Percentiles rank a stretch among this genome's conserved stretches.
Conservation (phyloP, 2,888 invertebrate genomes). For the Chrysina gloriosa region DNA sequence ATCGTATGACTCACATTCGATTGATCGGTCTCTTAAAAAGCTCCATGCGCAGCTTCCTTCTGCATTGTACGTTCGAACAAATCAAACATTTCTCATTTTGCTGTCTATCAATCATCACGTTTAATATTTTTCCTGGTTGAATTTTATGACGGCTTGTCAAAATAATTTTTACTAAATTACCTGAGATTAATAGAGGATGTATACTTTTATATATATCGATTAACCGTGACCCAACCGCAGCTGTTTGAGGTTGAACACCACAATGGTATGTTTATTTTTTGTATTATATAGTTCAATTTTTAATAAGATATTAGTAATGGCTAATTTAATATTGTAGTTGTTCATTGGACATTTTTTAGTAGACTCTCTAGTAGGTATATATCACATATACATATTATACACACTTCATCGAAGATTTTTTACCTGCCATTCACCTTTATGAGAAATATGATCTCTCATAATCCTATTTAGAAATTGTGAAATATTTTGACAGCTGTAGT, state of each 20-base stretch:
- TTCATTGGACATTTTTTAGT: not conserved
- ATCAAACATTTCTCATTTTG: conserved; percentile 51
- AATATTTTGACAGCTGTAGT: conserved; percentile 49
- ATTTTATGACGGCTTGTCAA: conserved; percentile 30
- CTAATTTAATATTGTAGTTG: not conserved
- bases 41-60: conserved; percentile 50
- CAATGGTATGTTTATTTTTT: conserved; percentile 34
- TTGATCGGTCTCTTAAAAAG: conserved; percentile 55
- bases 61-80: conserved; percentile 45
- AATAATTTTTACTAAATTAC: conserved; percentile 31
- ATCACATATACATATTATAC: not conserved
- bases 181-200: conserved; percentile 33
- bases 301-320: not conserved
- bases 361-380: too few relatives aligned
- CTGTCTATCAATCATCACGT: conserved; percentile 56
- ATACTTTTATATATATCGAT: not conserved
- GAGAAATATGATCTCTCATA: conserved; percentile 25
- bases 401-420: conserved; percentile 7
- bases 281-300: not conserved
- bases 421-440: conserved; percentile 11
- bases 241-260: not conserved
- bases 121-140: conserved; percentile 29
- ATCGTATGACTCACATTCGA: conserved; percentile 43
- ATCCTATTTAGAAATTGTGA: conserved; percentile 46
- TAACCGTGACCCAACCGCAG: not conserved